Conservation (phyloP, 2,888 invertebrate species). For the Xestoiulus laeticollis region DNA sequence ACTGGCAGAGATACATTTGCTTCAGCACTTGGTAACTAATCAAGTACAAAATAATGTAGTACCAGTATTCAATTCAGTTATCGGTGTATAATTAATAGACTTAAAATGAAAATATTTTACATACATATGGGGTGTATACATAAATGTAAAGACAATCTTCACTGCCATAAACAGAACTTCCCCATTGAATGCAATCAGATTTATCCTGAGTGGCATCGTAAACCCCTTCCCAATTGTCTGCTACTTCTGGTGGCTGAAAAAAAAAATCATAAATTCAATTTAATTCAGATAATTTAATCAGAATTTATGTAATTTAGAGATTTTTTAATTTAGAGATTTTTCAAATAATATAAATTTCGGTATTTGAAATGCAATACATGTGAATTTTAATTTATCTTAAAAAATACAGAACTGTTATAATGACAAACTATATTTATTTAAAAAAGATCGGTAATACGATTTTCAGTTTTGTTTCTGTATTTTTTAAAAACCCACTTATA, state of each 20-base stretch:
- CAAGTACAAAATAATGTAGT: not conserved
- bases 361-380: no score
- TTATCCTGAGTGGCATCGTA: not conserved
- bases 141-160: conserved; percentile 39
- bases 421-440: no score
- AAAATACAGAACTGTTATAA: no score
- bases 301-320: no score
- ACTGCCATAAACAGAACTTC: not conserved
- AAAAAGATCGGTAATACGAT: no score
- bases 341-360: no score
- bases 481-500: no score
- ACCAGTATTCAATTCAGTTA: not conserved
- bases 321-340: no score
- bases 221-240: conserved; percentile 17
- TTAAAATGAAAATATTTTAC: not conserved
- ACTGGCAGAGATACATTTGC: conserved; percentile 1
- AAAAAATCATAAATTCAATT: no score
- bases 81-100: not conserved
- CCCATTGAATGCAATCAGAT: not conserved
- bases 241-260: conserved; percentile 37
- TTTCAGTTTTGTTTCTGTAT: no score
- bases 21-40: conserved; percentile 1
- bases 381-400: no score
- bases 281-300: no score
- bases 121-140: conserved; percentile 34